These are phyloP conservation scores for Zaprionus inermis DNA, from an alignment of 1,140 invertebrate genomes.

Conservation along the genomic window DNA sequence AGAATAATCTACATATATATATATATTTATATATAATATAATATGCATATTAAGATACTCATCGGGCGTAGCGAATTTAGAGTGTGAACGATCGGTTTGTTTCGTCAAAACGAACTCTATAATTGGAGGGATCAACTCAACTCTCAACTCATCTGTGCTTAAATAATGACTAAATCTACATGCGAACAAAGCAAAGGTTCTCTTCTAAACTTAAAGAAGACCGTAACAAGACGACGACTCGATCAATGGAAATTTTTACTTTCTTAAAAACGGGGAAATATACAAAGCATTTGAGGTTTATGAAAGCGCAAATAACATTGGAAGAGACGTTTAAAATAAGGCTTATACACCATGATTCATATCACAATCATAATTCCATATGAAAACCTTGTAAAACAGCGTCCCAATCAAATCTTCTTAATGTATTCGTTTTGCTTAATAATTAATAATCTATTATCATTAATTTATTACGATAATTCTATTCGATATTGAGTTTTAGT, in stretches of 20 bases:
- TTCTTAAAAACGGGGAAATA: not conserved
- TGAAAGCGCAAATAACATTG: not conserved
- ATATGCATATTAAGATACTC: conserved; percentile 17
- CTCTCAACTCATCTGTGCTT: not conserved
- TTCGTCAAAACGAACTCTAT: not conserved
- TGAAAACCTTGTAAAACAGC: not conserved
- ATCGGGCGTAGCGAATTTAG: not conserved
- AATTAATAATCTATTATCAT: not conserved
- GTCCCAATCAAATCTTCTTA: not conserved
- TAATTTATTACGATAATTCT: not conserved
- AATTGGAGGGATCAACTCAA: not conserved
- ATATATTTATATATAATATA: conserved; percentile 1
- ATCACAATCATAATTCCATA: not conserved
- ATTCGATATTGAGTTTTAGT: not conserved
- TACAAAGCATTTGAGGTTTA: not conserved
- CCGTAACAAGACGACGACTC: too few species aligned
- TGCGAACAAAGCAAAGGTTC: not conserved
- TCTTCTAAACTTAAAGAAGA: not conserved
- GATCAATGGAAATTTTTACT: not conserved
- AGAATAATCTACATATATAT: conserved; percentile 1
- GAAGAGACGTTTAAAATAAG: not conserved
- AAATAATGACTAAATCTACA: not conserved
- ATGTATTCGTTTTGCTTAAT: not conserved
- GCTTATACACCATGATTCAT: not conserved
- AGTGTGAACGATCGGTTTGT: conserved; percentile 9